These are phyloP conservation scores for Lymantria monacha DNA, from an alignment of 2,888 invertebrate genomes.

Conservation along the genomic window DNA sequence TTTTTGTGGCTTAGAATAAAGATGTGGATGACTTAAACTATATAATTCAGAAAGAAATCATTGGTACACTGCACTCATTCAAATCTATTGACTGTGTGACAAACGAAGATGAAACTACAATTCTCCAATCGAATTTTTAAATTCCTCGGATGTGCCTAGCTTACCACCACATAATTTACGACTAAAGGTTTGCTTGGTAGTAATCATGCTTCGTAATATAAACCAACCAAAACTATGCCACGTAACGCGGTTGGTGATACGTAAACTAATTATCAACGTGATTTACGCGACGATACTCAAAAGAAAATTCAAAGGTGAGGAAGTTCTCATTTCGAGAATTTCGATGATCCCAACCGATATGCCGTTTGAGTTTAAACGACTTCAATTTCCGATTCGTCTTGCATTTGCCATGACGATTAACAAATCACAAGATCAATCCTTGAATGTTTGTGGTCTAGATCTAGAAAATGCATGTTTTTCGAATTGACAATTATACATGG, in stretches of 20 bases:
- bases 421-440: slow-evolving; percentile 10
- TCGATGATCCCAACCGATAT: background rate
- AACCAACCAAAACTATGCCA: too few species aligned
- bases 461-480: slow-evolving; percentile 18
- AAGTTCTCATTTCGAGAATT: slow-evolving; percentile 1
- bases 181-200: too few species aligned
- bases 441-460: slow-evolving; percentile 13
- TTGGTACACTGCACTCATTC: background rate
- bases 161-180: too few species aligned
- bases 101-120: background rate
- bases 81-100: background rate
- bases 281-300: slow-evolving; percentile 13
- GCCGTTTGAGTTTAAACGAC: background rate
- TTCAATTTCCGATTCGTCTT: background rate
- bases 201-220: too few species aligned
- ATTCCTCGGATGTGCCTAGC: too few species aligned
- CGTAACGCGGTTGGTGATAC: slow-evolving; percentile 25
- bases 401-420: slow-evolving; percentile 5
- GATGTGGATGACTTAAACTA: background rate
- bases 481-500: slow-evolving; percentile 6
- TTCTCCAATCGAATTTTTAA: background rate
- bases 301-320: background rate
- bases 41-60: background rate
- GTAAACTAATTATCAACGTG: slow-evolving; percentile 7
- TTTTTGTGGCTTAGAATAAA: background rate